Conservation (phyloP, 2,888 invertebrate species). For the Carcina quercana region DNA sequence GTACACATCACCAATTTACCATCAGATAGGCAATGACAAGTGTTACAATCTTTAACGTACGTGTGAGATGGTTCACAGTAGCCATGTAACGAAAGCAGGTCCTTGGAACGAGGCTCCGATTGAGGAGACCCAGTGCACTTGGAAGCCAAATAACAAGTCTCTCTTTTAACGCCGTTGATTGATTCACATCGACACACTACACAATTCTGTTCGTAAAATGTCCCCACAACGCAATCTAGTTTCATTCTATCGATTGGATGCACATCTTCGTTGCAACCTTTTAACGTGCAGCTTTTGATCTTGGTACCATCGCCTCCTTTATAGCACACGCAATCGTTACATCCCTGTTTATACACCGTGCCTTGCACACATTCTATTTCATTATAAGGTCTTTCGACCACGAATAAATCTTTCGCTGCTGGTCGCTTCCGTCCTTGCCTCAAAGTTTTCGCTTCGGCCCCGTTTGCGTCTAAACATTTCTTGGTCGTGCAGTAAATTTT, state of each 20-base stretch:
- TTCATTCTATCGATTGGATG: conserved; percentile 3
- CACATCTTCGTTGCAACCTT: conserved; percentile 24
- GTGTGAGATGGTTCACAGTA: conserved; percentile 47
- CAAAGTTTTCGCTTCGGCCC: background rate
- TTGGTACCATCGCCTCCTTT: conserved; percentile 26
- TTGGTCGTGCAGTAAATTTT: conserved; percentile 56
- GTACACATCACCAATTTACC: conserved; percentile 42
- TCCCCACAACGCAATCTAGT: conserved; percentile 33
- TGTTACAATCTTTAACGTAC: conserved; percentile 44
- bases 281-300: conserved; percentile 53
- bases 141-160: conserved; percentile 31
- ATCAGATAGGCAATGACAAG: conserved; percentile 41
- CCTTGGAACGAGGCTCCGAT: conserved; percentile 1
- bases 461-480: conserved; percentile 28
- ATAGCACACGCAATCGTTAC: conserved; percentile 49
- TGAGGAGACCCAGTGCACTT: conserved; percentile 16
- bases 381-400: conserved; percentile 19
- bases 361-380: conserved; percentile 36
- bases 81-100: conserved; percentile 29
- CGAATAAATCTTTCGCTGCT: too few relatives aligned
- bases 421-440: background rate
- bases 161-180: conserved; percentile 21
- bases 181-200: conserved; percentile 37
- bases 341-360: conserved; percentile 36
- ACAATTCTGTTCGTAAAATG: conserved; percentile 37